Evolutionary conservation across 2,797 vertebrate species (phyloP).

Genomic region (Prunella strophiata): DNA sequence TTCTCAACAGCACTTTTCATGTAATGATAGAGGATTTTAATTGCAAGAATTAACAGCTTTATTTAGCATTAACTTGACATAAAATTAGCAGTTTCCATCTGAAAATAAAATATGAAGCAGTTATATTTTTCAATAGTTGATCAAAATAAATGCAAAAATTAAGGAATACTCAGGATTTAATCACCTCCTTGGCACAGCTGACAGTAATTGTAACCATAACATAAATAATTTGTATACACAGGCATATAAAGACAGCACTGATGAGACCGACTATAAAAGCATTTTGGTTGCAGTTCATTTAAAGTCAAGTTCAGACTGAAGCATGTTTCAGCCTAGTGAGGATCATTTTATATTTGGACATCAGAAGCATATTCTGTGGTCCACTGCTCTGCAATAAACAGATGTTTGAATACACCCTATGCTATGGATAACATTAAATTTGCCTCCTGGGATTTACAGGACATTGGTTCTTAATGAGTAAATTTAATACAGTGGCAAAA

Average conservation of each 20-base stretch:
- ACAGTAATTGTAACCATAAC: slow-evolving; percentile 1
- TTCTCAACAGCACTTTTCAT: neutral
- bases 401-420: slow-evolving; percentile 56
- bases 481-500: slow-evolving; percentile 59
- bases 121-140: slow-evolving; percentile 2
- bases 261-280: neutral
- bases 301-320: neutral
- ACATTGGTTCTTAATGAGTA: slow-evolving; percentile 66
- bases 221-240: slow-evolving; percentile 35
- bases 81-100: slow-evolving; percentile 1
- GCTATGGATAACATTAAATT: slow-evolving; percentile 29
- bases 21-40: neutral
- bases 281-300: slow-evolving; percentile 43
- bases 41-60: slow-evolving; percentile 9
- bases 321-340: neutral
- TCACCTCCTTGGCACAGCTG: neutral
- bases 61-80: slow-evolving; percentile 10
- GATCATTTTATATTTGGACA: slow-evolving; percentile 45
- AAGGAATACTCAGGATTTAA: slow-evolving; percentile 12
- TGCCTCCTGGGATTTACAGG: slow-evolving; percentile 55
- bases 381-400: slow-evolving; percentile 56
- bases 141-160: slow-evolving; percentile 38
- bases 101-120: slow-evolving; percentile 6
- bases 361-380: slow-evolving; percentile 58
- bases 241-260: neutral